Conservation (phyloP, 1,140 invertebrate species). For the Calephelis virginiensis region DNA sequence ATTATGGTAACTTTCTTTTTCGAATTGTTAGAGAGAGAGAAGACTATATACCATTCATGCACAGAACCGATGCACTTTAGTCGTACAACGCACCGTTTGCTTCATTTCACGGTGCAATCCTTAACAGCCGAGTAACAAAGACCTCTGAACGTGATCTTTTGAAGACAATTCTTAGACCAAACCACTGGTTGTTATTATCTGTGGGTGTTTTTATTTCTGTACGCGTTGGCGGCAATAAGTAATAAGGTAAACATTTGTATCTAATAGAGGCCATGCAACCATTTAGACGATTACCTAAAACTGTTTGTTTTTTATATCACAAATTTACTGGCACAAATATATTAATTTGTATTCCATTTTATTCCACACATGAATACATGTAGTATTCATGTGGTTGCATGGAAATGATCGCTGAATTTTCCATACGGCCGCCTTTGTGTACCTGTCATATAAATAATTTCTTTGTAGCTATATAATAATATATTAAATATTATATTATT, state of each 20-base stretch:
- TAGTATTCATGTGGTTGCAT: too few relatives aligned
- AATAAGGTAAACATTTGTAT: slow-evolving; percentile 68
- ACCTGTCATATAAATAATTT: too few relatives aligned
- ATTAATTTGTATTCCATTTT: not conserved
- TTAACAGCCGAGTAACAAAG: slow-evolving; percentile 26
- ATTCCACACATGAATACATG: too few relatives aligned
- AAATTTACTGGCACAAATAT: not conserved
- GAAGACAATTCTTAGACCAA: slow-evolving; percentile 38
- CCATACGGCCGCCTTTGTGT: too few relatives aligned
- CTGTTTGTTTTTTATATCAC: not conserved
- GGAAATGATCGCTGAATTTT: too few relatives aligned
- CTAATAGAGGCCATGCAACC: slow-evolving; percentile 50
- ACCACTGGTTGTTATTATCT: slow-evolving; percentile 37
- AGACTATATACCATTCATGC: slow-evolving; percentile 39
- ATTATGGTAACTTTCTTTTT: not conserved
- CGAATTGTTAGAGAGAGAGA: slow-evolving; percentile 30
- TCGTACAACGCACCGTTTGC: slow-evolving; percentile 33
- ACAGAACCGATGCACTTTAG: slow-evolving; percentile 34
- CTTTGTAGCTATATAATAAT: too few relatives aligned
- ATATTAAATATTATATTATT: too few relatives aligned
- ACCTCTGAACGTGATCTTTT: slow-evolving; percentile 27
- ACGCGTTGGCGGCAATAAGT: slow-evolving; percentile 62
- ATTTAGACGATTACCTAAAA: slow-evolving; percentile 36
- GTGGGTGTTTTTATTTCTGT: slow-evolving; percentile 65
- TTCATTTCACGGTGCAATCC: slow-evolving; percentile 44